Base-by-base conservation (phyloP, 2,797 vertebrate genomes). In the Gallinago solitaria region DNA sequence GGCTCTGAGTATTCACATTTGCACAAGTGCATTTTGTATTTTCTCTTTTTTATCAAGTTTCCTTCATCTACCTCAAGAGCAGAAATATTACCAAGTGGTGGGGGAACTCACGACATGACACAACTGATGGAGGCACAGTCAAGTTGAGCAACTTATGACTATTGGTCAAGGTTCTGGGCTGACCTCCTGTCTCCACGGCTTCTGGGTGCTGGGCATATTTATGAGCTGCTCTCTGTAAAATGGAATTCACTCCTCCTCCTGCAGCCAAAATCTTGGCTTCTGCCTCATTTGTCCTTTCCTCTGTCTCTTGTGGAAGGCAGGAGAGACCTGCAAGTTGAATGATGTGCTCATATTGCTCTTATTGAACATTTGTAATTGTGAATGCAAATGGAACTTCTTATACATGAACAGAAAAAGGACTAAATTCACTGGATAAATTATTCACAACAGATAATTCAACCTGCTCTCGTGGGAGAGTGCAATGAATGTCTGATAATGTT, bases 351-450 rank as follows among this genome's bases (percentile, higher is more conserved):
- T 59, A 85, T 47, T 85, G 70, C 88, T 95, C 50, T 83, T 89
- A 90, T 30, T 69, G 91, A 95, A 83, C 7, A 4, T 16, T 70
- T 45, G 37, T 67, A 68, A 94, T 87, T 89, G 45, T 71, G 43
- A 93, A 94, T 87, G 91, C 88, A 95, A 94, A 92, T 87, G 86
- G 81, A 47, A 84, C 60, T 82, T 93, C 37, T 94, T 78, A 89
- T 89, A 89, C 69, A 71, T 37, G 71, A 95, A 89, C 68, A 87
- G 83, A 87, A 83, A 89, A 93, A 77, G 81, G 86, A 74, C 94
- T 96, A 95, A 96, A 95, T 94, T 95, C 81, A 92, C 50, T 83
- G 68, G 64, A 95, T 96, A 95, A 97, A 97, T 97, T 95, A 97
- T 96, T 95, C 93, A 96, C 83, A 87, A 92, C 64, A 88, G 87